phyloP scores from a whole-genome alignment of 2,888 invertebrate genomes.

The Pantelozetes paolii region DNA sequence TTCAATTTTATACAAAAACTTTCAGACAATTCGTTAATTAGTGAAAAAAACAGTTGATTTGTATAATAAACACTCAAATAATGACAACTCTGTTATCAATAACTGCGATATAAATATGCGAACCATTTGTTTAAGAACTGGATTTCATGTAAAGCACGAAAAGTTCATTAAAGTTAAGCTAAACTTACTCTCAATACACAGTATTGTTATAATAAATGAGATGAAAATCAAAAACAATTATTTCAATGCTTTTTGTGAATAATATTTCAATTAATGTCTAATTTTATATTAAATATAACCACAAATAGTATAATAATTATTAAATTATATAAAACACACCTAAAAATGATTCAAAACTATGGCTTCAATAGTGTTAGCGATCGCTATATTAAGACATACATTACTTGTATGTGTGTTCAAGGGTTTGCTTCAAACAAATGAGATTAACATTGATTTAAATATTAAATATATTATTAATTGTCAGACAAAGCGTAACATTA shows the following conservation, averaged over 20 bases:
- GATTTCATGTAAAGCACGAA: background rate
- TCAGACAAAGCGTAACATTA: background rate
- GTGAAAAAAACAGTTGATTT: background rate
- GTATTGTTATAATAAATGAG: slow-evolving; percentile 7
- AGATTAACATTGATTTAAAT: background rate
- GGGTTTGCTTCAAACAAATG: background rate
- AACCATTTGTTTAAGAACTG: background rate
- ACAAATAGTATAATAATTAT: background rate
- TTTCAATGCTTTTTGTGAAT: background rate
- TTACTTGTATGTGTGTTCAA: slow-evolving; percentile 20
- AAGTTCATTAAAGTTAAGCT: background rate
- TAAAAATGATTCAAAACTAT: background rate
- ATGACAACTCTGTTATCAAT: background rate
- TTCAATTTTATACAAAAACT: background rate
- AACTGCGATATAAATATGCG: background rate
- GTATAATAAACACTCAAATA: background rate
- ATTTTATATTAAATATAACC: slow-evolving; percentile 17
- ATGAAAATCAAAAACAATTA: background rate
- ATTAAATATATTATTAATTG: background rate
- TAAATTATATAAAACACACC: background rate
- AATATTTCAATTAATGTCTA: background rate
- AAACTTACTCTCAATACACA: slow-evolving; percentile 24
- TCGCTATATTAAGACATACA: slow-evolving; percentile 4
- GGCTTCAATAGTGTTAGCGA: background rate
- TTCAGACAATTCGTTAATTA: background rate